phyloP scores from a whole-genome alignment of 2,888 invertebrate species.

The Tetrapedia diversipes region DNA sequence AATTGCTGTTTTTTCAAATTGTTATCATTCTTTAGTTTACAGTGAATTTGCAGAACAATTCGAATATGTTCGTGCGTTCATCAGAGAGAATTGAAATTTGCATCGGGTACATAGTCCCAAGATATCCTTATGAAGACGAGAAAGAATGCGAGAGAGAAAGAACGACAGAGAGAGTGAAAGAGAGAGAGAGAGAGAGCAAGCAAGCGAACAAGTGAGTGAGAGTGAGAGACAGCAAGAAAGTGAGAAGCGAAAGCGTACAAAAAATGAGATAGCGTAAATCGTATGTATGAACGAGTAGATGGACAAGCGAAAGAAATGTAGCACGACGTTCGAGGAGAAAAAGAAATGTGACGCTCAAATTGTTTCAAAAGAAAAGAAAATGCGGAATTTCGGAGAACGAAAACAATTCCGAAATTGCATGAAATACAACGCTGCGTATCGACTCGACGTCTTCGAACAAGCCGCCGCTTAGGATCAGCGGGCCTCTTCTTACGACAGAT shows the following conservation, averaged over 20 bases:
- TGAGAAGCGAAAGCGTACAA: conserved; percentile 27
- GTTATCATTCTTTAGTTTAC: conserved; percentile 59
- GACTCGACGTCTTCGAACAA: conserved; percentile 61
- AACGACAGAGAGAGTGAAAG: conserved; percentile 4
- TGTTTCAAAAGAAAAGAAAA: background rate
- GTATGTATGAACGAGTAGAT: conserved; percentile 45
- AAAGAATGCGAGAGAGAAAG: conserved; percentile 47
- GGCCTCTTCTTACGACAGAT: conserved; percentile 56
- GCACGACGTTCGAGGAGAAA: conserved; percentile 31
- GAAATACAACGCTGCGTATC: conserved; percentile 61
- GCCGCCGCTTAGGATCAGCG: conserved; percentile 65
- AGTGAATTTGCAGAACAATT: conserved; percentile 49
- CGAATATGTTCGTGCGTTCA: conserved; percentile 50
- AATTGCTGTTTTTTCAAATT: conserved; percentile 38
- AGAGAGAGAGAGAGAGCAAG: conserved; percentile 19
- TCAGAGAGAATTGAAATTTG: conserved; percentile 73
- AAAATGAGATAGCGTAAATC: conserved; percentile 14
- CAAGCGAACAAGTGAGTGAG: conserved; percentile 35
- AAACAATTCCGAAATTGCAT: conserved; percentile 55
- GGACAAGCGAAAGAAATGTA: conserved; percentile 31
- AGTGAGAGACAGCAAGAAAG: background rate
- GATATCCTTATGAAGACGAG: conserved; percentile 60
- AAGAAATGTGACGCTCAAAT: conserved; percentile 1
- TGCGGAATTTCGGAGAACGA: conserved; percentile 52
- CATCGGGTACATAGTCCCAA: conserved; percentile 59